Conservation (phyloP, 2,888 invertebrate genomes). For the Lasioglossum marginatum region DNA sequence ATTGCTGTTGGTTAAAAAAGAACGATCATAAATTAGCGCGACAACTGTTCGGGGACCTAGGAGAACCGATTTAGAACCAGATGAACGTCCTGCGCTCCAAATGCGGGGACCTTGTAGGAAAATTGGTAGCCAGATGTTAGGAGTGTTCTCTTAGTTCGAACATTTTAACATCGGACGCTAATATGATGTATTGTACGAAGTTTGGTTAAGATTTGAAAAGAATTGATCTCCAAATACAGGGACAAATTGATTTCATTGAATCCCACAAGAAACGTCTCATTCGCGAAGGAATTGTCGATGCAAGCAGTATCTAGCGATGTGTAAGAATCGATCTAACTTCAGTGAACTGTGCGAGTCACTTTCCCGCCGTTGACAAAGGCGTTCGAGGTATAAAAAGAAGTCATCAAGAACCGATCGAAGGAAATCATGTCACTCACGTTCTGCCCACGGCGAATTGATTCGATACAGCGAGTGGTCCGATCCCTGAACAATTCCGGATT, state of each 20-base stretch:
- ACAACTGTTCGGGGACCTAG: not conserved
- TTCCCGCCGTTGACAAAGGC: not conserved
- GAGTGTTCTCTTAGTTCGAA: not conserved
- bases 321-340: not conserved
- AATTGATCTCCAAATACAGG: too few species aligned
- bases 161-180: too few species aligned
- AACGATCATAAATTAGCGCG: not conserved
- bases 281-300: not conserved
- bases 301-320: not conserved
- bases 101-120: not conserved
- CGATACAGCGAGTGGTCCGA: conserved; percentile 43
- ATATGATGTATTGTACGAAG: too few species aligned
- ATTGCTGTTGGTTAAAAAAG: not conserved
- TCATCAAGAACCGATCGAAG: not conserved
- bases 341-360: not conserved
- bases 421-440: conserved; percentile 18
- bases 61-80: not conserved
- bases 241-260: too few species aligned
- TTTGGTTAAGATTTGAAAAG: too few species aligned
- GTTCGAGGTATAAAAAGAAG: not conserved
- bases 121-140: not conserved
- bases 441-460: conserved; percentile 16
- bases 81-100: not conserved
- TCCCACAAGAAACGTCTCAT: not conserved
- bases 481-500: conserved; percentile 34